Evolutionary conservation across 2,113 vertebrate species (phyloP).

Genomic region (Chloropsis cyanopogon): DNA sequence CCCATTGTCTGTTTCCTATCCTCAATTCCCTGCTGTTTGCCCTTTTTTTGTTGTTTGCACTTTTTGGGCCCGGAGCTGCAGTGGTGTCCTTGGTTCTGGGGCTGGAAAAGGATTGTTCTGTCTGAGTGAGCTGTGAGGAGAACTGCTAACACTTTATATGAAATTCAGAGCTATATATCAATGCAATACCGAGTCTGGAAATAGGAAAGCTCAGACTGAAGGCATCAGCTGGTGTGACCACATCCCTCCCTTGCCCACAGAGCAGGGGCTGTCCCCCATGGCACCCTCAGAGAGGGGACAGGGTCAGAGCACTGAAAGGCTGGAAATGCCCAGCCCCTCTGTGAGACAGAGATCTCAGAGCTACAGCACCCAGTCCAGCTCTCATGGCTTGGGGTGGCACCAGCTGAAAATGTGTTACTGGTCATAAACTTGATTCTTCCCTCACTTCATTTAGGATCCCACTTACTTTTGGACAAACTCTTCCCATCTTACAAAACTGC

Average conservation of each 20-base stretch:
- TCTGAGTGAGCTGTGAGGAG: not conserved
- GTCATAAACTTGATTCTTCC: not conserved
- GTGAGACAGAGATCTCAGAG: not conserved
- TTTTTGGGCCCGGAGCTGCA: not conserved
- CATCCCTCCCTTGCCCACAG: not conserved
- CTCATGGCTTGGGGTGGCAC: too few relatives aligned
- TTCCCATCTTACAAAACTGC: not conserved
- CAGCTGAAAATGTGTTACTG: not conserved
- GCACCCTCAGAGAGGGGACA: too few relatives aligned
- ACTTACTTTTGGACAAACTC: not conserved
- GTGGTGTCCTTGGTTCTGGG: not conserved
- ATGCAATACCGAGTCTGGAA: not conserved
- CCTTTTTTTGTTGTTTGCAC: not conserved
- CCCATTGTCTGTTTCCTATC: not conserved
- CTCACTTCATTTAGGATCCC: not conserved
- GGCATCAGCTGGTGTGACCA: not conserved
- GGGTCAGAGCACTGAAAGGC: not conserved
- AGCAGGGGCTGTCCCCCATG: not conserved
- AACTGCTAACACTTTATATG: not conserved
- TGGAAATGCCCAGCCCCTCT: not conserved
- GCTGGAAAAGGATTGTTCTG: not conserved
- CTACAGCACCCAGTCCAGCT: not conserved
- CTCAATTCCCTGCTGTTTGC: not conserved
- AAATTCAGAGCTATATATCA: too few relatives aligned
- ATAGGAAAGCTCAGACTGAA: not conserved